Percentiles rank a stretch among this genome's conserved stretches.
phyloP scores from a whole-genome alignment of 2,113 vertebrate genomes.

The Hyla sarda region DNA sequence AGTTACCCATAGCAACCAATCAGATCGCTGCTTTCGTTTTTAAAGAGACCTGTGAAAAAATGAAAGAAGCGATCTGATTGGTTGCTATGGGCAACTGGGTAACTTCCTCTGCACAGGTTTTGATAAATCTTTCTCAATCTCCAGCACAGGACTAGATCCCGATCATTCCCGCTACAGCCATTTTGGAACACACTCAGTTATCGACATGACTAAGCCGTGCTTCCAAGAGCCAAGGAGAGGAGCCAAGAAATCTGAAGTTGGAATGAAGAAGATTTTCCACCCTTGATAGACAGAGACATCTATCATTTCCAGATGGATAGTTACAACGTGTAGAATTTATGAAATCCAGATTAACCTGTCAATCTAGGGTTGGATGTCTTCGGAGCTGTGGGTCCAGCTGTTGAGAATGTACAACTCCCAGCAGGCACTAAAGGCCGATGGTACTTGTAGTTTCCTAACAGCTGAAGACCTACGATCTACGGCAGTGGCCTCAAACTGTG shows the following conservation, averaged over 20 bases:
- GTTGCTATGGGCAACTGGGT: too few relatives aligned
- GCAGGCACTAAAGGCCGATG: neutral
- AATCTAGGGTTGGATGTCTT: neutral
- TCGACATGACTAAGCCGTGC: neutral
- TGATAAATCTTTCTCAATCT: too few relatives aligned
- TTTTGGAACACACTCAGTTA: constrained; percentile 14
- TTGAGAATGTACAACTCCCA: neutral
- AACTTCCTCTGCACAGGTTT: too few relatives aligned
- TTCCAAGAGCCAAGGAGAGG: constrained; percentile 5
- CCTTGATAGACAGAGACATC: constrained; percentile 31
- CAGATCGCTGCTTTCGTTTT: too few relatives aligned
- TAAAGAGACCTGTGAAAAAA: too few relatives aligned
- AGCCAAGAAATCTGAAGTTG: neutral
- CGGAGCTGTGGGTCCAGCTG: neutral
- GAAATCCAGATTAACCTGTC: constrained; percentile 35
- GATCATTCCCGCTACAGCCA: constrained; percentile 25
- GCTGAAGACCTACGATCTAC: too few relatives aligned
- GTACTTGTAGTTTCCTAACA: neutral
- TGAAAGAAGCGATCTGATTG: too few relatives aligned
- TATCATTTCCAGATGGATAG: constrained; percentile 24
- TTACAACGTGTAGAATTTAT: constrained; percentile 19
- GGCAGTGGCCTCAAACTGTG: too few relatives aligned
- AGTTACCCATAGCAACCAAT: too few relatives aligned
- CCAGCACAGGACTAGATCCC: neutral
- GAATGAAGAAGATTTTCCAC: constrained; percentile 26